These are phyloP conservation scores for Drosophila subpulchrella DNA, from an alignment of 1,140 invertebrate genomes.

Conservation along the genomic window DNA sequence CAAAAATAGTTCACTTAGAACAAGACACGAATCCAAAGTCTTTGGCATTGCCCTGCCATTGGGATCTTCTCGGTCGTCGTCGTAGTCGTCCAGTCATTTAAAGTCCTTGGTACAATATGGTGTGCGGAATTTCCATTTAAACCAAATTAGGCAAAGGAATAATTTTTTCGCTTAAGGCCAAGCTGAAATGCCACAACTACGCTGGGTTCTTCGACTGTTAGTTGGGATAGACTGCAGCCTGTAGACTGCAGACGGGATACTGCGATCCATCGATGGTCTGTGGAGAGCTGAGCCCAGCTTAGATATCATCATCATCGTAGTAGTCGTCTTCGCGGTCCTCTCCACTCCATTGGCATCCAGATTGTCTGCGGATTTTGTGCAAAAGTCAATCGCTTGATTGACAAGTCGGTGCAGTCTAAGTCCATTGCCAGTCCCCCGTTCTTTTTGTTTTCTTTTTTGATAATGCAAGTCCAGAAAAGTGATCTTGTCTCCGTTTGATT, in stretches of 20 bases:
- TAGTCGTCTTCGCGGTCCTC: constrained; percentile 19
- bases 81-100: constrained; percentile 69
- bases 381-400: constrained; percentile 81
- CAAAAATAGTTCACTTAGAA: constrained; percentile 68
- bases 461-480: constrained; percentile 55
- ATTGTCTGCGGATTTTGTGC: constrained; percentile 75
- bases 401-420: constrained; percentile 68
- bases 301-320: constrained; percentile 70
- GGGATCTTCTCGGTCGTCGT: constrained; percentile 27
- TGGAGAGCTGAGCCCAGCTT: constrained; percentile 32
- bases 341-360: constrained; percentile 51
- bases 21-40: constrained; percentile 44
- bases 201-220: constrained; percentile 29
- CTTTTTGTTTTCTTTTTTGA: constrained; percentile 41
- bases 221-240: constrained; percentile 21
- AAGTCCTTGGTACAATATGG: constrained; percentile 80
- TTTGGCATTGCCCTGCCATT: constrained; percentile 33
- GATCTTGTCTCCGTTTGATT: constrained; percentile 63
- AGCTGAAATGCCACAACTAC: constrained; percentile 40
- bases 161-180: constrained; percentile 69
- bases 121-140: constrained; percentile 82
- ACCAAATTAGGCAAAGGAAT: constrained; percentile 80
- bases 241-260: not conserved
- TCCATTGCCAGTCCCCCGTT: constrained; percentile 29
- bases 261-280: constrained; percentile 24